Evolutionary conservation across 1,140 invertebrate species (phyloP), one percentile per base, ranked within the genome.

Genomic region (Halotydeus destructor): DNA sequence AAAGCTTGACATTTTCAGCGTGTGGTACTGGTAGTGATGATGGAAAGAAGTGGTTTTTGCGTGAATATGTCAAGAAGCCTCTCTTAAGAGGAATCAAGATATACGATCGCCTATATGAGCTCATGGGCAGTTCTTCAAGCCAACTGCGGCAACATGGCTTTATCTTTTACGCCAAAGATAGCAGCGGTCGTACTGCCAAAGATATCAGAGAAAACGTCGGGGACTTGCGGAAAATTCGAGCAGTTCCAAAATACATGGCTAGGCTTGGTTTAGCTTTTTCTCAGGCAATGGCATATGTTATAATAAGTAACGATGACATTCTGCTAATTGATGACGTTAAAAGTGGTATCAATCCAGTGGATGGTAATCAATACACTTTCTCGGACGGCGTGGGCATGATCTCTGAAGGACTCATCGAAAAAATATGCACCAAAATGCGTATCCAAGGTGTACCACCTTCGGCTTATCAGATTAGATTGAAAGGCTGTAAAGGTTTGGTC

Each of bases 261-360:
- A 30, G 56, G 33, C 51, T 57, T 47, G 56, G 56, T 18, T 52
- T 55, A 24, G 51, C 52, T 26, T 57, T 57, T 57, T 77, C 3
- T 76, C 78, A 56, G 61, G 79, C 38, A 68, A 69, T 52, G 79
- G 78, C 56, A 69, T 72, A 3, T 57, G 72, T 34, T 21, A 38
- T 23, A 38, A 44, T 40, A 12, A 41, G 34, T 26, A n/a, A n/a
- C n/a, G 45, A 12, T 24, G 24, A 23, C 36, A 31, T 33, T 31
- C 26, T 44, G 26, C 32, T 41, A 8, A 31, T 41, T 34, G 34
- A 32, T 27, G 47, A 43, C 5, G 5, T n/a, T 44, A 2, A 16
- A 18, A 41, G n/a, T 6, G 5, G 41, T 24, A 36, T 14, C 12
- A 40, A 27, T 21, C 14, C 47, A 14, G 6, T 21, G 3, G 33